Evolutionary conservation across 2,888 invertebrate genomes (phyloP).

Genomic region (Cephus nigrinus): DNA sequence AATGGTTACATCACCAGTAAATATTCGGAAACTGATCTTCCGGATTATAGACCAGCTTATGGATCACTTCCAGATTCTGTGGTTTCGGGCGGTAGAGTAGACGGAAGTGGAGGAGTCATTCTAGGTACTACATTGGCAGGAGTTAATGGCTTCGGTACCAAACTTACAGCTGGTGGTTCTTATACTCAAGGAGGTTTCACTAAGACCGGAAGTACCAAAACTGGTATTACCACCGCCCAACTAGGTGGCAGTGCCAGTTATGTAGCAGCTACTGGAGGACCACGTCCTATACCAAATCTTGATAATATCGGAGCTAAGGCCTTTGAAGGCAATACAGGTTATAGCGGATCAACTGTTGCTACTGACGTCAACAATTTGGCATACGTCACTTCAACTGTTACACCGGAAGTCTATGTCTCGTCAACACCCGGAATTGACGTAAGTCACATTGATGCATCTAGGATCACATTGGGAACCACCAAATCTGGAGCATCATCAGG

Average conservation of each 20-base stretch:
- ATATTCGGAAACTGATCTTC: conserved; percentile 53
- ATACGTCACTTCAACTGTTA: conserved; percentile 26
- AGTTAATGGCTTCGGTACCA: not conserved
- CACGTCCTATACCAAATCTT: conserved; percentile 39
- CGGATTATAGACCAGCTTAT: conserved; percentile 53
- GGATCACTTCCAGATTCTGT: conserved; percentile 53
- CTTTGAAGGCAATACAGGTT: conserved; percentile 47
- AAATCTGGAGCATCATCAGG: conserved; percentile 26
- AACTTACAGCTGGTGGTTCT: conserved; percentile 14
- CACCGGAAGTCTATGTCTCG: conserved; percentile 10
- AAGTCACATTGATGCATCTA: conserved; percentile 36
- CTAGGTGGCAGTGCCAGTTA: conserved; percentile 59
- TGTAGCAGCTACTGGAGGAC: conserved; percentile 42
- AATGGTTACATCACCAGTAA: conserved; percentile 52
- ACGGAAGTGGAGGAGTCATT: conserved; percentile 39
- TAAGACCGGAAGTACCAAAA: conserved; percentile 58
- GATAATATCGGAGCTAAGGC: conserved; percentile 57
- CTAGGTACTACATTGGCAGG: conserved; percentile 32
- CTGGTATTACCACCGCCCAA: conserved; percentile 57
- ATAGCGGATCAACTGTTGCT: conserved; percentile 28
- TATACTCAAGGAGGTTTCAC: conserved; percentile 53
- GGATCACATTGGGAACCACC: conserved; percentile 27
- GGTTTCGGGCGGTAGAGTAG: conserved; percentile 51
- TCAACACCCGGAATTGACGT: conserved; percentile 18
- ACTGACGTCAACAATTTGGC: conserved; percentile 6